A percentile compares a stretch with the other conserved stretches of the same genome.
These are phyloP conservation scores for Helicoverpa armigera DNA, from an alignment of 1,140 invertebrate species.

Conservation along the genomic window DNA sequence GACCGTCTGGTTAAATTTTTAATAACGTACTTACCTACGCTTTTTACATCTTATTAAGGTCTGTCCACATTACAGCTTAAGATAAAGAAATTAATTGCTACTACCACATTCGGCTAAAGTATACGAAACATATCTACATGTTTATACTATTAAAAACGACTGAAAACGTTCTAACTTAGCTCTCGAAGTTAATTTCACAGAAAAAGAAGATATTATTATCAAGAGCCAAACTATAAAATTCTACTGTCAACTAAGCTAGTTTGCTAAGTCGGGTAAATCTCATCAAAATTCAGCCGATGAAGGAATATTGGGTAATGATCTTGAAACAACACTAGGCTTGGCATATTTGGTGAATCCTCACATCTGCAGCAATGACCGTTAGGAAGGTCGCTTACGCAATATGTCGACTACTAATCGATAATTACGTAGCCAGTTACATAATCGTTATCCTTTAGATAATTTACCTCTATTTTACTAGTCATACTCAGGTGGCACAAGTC, in stretches of 20 bases:
- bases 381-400: slow-evolving; percentile 68
- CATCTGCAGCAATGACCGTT: slow-evolving; percentile 62
- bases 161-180: too few species aligned
- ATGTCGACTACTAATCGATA: slow-evolving; percentile 67
- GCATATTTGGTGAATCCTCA: slow-evolving; percentile 72
- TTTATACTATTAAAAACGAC: not conserved
- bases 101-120: not conserved
- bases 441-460: slow-evolving; percentile 62
- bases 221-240: not conserved
- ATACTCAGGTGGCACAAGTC: slow-evolving; percentile 21
- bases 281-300: not conserved
- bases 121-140: not conserved
- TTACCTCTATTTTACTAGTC: slow-evolving; percentile 16
- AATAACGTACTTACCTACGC: not conserved
- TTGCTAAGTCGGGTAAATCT: not conserved
- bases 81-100: not conserved
- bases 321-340: slow-evolving; percentile 19
- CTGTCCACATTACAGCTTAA: not conserved
- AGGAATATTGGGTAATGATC: slow-evolving; percentile 7
- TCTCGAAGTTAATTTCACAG: too few species aligned
- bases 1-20: slow-evolving; percentile 21
- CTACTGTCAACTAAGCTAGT: not conserved
- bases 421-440: slow-evolving; percentile 62
- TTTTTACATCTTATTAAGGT: slow-evolving; percentile 7
- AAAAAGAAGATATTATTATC: not conserved